These are phyloP conservation scores for Lycophotia porphyrea DNA, from an alignment of 2,888 invertebrate genomes.

Conservation along the genomic window DNA sequence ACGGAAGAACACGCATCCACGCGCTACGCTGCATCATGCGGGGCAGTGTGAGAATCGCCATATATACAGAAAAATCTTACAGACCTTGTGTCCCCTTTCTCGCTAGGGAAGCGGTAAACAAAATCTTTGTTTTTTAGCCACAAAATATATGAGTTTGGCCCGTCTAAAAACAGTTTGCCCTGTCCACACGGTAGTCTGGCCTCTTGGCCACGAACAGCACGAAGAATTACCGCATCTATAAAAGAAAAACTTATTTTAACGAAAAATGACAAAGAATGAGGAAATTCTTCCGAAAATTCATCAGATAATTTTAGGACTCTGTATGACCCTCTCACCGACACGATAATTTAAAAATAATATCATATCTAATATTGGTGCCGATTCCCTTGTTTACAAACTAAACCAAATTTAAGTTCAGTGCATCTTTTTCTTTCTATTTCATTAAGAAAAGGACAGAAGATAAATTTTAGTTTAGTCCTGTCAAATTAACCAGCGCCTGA, in stretches of 20 bases:
- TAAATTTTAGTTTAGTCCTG: too few species aligned
- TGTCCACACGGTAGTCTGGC: background rate
- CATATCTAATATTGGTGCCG: too few species aligned
- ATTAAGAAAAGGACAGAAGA: too few species aligned
- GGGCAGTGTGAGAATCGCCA: too few species aligned
- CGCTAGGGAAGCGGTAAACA: background rate
- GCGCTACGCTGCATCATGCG: too few species aligned
- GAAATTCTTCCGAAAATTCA: background rate
- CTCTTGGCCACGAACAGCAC: background rate
- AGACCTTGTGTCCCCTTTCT: background rate
- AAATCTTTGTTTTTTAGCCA: background rate
- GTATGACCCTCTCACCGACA: background rate
- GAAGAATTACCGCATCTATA: background rate
- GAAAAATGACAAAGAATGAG: background rate
- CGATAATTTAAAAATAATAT: background rate
- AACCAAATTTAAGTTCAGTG: too few species aligned
- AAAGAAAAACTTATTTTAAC: background rate
- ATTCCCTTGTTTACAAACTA: too few species aligned
- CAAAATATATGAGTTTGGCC: background rate
- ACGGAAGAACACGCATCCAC: too few species aligned
- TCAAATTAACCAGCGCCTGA: too few species aligned
- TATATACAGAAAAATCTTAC: background rate
- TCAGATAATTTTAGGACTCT: background rate
- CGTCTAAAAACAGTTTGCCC: background rate
- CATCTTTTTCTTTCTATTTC: too few species aligned